Conservation (phyloP, 2,113 vertebrate species). For the Rhadina sibilatrix region DNA sequence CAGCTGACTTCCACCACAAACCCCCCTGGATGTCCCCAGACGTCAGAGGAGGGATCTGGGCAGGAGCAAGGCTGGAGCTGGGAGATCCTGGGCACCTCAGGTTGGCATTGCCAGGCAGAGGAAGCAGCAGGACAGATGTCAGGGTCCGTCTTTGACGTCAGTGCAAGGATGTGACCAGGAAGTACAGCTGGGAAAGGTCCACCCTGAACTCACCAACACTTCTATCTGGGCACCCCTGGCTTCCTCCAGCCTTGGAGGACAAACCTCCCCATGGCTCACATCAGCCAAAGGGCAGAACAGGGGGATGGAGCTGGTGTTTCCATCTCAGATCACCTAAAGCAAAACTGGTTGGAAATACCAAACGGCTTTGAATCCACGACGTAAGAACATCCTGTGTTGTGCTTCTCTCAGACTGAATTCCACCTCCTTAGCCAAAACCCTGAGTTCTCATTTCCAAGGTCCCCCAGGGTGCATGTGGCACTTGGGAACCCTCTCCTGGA, state of each 20-base stretch:
- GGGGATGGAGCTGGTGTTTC: rapidly evolving
- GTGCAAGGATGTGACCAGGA: neutral
- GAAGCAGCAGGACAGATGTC: neutral
- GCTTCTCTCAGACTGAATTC: neutral
- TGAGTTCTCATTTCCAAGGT: neutral
- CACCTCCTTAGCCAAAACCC: neutral
- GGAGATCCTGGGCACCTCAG: rapidly evolving
- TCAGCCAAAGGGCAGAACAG: neutral
- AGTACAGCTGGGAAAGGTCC: neutral
- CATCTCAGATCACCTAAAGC: neutral
- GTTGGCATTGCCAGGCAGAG: neutral
- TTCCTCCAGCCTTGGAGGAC: neutral
- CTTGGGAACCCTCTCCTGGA: neutral
- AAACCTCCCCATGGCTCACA: neutral
- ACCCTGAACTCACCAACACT: neutral
- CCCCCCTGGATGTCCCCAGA: neutral
- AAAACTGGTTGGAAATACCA: neutral
- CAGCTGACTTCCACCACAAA: neutral
- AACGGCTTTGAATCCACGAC: neutral
- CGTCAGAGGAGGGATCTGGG: neutral
- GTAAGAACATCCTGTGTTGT: neutral
- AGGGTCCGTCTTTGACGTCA: neutral
- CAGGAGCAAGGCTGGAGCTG: neutral
- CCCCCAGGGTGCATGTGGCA: rapidly evolving
- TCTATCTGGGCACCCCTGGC: neutral